Base-by-base conservation (phyloP, 2,888 invertebrate genomes). In the Branchellion lobata region DNA sequence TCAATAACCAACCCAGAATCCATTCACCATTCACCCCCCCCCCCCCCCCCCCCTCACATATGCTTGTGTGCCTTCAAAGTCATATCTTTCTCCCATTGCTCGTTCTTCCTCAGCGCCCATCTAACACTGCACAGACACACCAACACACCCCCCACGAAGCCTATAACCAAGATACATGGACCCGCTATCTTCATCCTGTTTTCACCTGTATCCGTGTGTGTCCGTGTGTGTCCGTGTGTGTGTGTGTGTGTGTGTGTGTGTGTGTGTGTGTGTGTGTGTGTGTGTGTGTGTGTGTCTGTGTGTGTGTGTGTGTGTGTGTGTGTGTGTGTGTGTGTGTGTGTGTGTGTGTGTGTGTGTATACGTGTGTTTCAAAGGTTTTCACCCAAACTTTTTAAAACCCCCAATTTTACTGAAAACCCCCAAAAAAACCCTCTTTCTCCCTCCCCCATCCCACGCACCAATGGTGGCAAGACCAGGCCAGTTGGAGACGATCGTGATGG, bases 101-200 rank as follows among this genome's bases (percentile, higher is more conserved):
- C 36, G 34, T 61, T 65, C 40, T 79, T 65, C 11, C 57, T 74
- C 1, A n/a, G 31, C 29, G 57, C 53, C 68, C 78, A 53, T 47
- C 11, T 47, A 47, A 18, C 18, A 18, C 11, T 47, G 18, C 11
- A 8, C n/a, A 65, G 18, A 31, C 78, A 74, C 61, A 77, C 65
- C 27, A 78, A 27, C 14, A 82, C 79, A 21, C 80, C 81, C 27
- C 74, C 79, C 5, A 81, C 61, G 68, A 82, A 80, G 27, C 57
- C 75, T 18, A 80, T 34, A 21, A 34, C 81, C 5, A 83, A 76
- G 40, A 83, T 73, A 14, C 81, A 75, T 2, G 82, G 82, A 27
- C 83, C 83, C 5, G 81, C 83, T 8, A 83, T 80, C 78, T 81
- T 79, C 75, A 83, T 79, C 0, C 82, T 78, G 75, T 83, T 81